Base-by-base conservation (phyloP, 2,113 vertebrate genomes). In the Pogonocichla stellata region DNA sequence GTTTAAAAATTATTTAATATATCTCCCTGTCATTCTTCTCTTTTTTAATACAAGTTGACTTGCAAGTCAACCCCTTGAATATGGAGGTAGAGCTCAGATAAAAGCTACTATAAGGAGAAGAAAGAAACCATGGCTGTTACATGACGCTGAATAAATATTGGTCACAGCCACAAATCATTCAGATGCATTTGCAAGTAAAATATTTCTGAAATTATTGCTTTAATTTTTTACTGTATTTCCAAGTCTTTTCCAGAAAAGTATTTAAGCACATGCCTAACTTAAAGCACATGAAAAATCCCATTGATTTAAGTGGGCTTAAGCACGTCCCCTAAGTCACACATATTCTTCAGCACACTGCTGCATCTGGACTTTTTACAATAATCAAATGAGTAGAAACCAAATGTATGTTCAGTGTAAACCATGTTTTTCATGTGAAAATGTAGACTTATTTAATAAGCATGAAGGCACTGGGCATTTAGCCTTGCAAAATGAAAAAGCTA, bases 171-270 rank as follows among this genome's bases (percentile, higher is more conserved):
- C 90, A 94, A 94, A 96, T 87, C 33, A 66, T 81, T 89, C 54
- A 93, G 50, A 94, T 89, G 47, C 56, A 71, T 71, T 81, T 92
- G 54, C 47, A 61, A 88, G 53, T 88, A 77, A 95, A 94, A 86
- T 94, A 86, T 86, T 93, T 77, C 86, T 84, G 67, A 94, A 95
- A 91, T 83, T n/a, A 92, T 31, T 83, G 57, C 50, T 80, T 93
- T 91, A 87, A 82, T 73, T 96, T 92, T 90, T 17, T 40, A 71
- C 53, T 67, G 25, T 69, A 75, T 86, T 91, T 87, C 61, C 36
- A 87, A 82, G 29, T 47, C 45, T 67, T 75, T 93, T 94, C 57
- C 73, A 92, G n/a, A 60, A 69, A 84, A 84, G 31, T 56, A 58
- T 60, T 70, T 80, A 91, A 74, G 72, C 69, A 93, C 17, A 7